Evolutionary conservation across 2,797 vertebrate species (phyloP).

Genomic region (Manis pentadactyla): DNA sequence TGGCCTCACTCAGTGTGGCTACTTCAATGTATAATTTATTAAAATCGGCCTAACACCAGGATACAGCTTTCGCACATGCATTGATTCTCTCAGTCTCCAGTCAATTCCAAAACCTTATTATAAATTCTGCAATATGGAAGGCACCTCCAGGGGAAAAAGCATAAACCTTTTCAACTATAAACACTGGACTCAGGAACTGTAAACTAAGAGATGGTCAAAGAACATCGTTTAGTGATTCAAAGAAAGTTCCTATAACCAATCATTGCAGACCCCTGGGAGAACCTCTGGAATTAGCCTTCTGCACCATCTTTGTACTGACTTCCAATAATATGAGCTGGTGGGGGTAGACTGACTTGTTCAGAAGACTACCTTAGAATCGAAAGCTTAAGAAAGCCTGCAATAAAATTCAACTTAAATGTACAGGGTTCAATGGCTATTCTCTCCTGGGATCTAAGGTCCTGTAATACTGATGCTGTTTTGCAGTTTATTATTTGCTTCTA

Average conservation of each 20-base stretch:
- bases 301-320: neutral
- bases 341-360: neutral
- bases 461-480: neutral
- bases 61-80: neutral
- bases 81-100: neutral
- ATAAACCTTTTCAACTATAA: neutral
- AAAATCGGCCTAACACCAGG: conserved; percentile 36
- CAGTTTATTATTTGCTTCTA: neutral
- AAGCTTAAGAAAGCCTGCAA: neutral
- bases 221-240: neutral
- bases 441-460: conserved; percentile 27
- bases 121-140: neutral
- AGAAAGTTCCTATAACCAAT: neutral
- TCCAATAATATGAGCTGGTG: neutral
- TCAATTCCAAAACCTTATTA: conserved; percentile 20
- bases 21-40: conserved; percentile 66
- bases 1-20: neutral
- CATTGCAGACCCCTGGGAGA: neutral
- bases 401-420: neutral
- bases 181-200: neutral
- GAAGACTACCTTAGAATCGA: neutral
- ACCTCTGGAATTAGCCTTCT: neutral
- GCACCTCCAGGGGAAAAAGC: neutral
- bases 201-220: neutral
- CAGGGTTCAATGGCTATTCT: neutral